phyloP scores from a whole-genome alignment of 2,888 invertebrate species.

The Colostygia pectinataria region DNA sequence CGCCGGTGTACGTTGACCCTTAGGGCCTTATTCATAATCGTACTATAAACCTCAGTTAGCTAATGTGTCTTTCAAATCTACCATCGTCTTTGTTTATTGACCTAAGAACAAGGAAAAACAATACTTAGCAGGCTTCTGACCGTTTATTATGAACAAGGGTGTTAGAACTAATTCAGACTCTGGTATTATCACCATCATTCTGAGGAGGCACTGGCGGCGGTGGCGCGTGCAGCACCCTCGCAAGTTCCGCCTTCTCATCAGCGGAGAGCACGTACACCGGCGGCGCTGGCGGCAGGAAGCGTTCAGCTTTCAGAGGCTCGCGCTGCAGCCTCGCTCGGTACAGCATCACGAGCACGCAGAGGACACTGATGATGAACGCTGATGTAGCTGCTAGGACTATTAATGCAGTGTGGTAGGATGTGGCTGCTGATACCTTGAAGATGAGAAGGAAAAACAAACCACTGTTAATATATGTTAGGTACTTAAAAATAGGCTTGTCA shows the following conservation, averaged over 20 bases:
- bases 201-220: conserved; percentile 57
- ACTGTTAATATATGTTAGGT: too few species aligned
- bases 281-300: conserved; percentile 85
- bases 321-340: conserved; percentile 84
- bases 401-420: conserved; percentile 89
- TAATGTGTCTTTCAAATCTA: too few species aligned
- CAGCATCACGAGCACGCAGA: conserved; percentile 88
- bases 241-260: conserved; percentile 83
- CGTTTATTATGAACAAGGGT: too few species aligned
- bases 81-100: too few species aligned
- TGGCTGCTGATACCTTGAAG: conserved; percentile 81
- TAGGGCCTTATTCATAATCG: too few species aligned
- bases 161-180: conserved; percentile 44
- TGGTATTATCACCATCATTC: conserved; percentile 50
- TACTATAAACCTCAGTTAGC: too few species aligned
- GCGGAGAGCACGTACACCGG: conserved; percentile 88
- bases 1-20: too few species aligned
- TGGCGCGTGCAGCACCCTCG: conserved; percentile 67
- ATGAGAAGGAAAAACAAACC: background rate
- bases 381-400: conserved; percentile 90
- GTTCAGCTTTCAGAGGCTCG: conserved; percentile 79
- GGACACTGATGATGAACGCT: conserved; percentile 90
- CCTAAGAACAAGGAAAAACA: too few species aligned
- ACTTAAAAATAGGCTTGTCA: too few species aligned
- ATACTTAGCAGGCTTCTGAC: too few species aligned